Percentiles rank a stretch among this genome's conserved stretches.
Evolutionary conservation across 2,113 vertebrate genomes (phyloP).

Genomic region (Rhodinocichla rosea): DNA sequence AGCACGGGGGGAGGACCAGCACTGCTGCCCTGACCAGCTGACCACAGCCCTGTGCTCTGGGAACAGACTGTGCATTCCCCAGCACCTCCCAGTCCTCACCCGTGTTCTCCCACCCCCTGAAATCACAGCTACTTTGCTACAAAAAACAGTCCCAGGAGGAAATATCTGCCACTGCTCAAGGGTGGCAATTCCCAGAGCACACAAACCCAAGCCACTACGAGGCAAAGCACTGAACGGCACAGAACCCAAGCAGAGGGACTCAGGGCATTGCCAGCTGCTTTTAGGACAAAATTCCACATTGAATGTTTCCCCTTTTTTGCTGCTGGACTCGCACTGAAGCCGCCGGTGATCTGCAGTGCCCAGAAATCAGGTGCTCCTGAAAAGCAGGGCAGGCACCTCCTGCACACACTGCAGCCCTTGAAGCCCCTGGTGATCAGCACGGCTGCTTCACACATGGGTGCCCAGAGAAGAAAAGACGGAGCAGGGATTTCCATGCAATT

Average conservation of each 20-base stretch:
- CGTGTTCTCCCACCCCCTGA: not conserved
- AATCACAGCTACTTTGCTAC: not conserved
- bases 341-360: not conserved
- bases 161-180: not conserved
- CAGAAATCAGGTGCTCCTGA: not conserved
- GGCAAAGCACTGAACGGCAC: not conserved
- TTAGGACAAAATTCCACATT: not conserved
- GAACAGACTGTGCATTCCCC: rapidly evolving
- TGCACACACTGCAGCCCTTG: not conserved
- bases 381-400: not conserved
- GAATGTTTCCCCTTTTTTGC: not conserved
- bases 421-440: not conserved
- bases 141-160: not conserved
- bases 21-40: not conserved
- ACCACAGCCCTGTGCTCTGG: not conserved
- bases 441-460: not conserved
- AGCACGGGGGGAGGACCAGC: not conserved
- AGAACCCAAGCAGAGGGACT: not conserved
- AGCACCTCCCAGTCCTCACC: not conserved
- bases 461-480: not conserved
- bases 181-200: not conserved
- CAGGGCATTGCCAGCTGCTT: not conserved
- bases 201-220: rapidly evolving
- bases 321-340: not conserved
- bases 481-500: not conserved